Evolutionary conservation across 1,140 invertebrate genomes (phyloP), one percentile per base, ranked within the genome.

Genomic region (Listronotus bonariensis): DNA sequence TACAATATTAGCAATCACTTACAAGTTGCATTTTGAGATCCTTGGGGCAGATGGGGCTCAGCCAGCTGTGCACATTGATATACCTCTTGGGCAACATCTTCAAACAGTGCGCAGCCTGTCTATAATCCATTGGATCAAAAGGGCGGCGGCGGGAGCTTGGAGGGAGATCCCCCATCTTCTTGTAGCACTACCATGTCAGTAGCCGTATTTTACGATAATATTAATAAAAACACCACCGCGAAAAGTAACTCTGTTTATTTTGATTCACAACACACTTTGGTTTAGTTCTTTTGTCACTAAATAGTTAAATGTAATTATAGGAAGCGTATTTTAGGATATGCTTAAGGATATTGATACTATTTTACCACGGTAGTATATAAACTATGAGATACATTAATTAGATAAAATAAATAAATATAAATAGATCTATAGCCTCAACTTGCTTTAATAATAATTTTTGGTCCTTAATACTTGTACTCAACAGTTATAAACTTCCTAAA

Each of bases 41-140:
- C 80, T 90, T 87, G 53, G 84, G 81, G 68, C 83, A 84, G 68
- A 94, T 84, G 60, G 92, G 92, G 71, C 89, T 88, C 69, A 93
- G 81, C 90, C 91, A 93, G 76, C 92, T 89, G 80, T 94, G 92
- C 75, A 93, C 83, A 82, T 90, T 92, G 77, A 93, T 91, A 80
- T 91, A 93, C 72, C 91, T 84, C 81, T 94, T 93, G 73, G 91
- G 90, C 78, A 93, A 82, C 81, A 93, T 87, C 85, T 94, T 94
- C 77, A 92, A 84, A 70, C 90, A 88, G 71, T 89, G 87, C 70
- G 89, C 87, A 68, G 87, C 86, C 76, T 91, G 89, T 72, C 88
- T 88, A 81, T 91, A 91, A 68, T 78, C 77, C 70, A 77, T 51
- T 32, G 74, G 76, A 68, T 78, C 76, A 80, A 78, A 72, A 80